Evolutionary conservation across 2,113 vertebrate species (phyloP).

Genomic region (Lepus americanus): DNA sequence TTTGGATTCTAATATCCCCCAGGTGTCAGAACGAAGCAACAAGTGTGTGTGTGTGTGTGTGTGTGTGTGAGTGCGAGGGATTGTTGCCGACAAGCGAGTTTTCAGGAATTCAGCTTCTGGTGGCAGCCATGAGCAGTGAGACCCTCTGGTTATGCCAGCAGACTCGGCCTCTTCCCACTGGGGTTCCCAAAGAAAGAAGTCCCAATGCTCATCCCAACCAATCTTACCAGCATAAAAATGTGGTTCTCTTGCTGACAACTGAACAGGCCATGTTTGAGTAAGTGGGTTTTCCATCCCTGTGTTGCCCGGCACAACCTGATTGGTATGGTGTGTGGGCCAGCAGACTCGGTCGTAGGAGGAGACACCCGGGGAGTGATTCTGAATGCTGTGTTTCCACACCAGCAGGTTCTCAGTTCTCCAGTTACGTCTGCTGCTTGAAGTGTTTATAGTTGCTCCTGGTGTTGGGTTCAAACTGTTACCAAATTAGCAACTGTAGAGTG

Average conservation of each 20-base stretch:
- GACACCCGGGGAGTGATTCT: background rate
- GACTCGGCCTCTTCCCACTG: background rate
- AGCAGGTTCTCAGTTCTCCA: background rate
- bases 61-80: background rate
- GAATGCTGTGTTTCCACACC: background rate
- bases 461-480: background rate
- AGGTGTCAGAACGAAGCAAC: background rate
- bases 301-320: too few relatives aligned
- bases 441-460: background rate
- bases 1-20: background rate
- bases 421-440: background rate
- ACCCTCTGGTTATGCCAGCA: background rate
- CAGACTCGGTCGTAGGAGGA: background rate
- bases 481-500: background rate
- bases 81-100: background rate
- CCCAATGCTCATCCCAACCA: background rate
- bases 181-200: background rate
- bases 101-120: background rate
- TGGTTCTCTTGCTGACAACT: background rate
- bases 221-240: background rate
- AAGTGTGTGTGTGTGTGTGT: background rate
- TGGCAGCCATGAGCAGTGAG: background rate
- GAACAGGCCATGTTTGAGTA: background rate
- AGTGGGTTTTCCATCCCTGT: background rate
- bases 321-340: background rate